Conservation (phyloP, 2,113 vertebrate species). For the Ailurus styani region DNA sequence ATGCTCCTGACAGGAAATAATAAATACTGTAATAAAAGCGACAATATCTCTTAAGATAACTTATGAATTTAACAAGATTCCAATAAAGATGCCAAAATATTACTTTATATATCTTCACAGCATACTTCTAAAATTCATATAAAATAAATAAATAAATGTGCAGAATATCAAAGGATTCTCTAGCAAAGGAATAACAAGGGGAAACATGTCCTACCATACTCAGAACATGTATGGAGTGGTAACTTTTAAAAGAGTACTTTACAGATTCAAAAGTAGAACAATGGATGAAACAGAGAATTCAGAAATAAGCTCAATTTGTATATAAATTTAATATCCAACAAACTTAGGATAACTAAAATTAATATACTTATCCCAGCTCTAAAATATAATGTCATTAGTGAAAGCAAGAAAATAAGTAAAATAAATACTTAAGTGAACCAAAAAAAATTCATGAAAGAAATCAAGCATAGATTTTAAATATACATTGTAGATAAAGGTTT, state of each 20-base stretch:
- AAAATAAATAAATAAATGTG: background rate
- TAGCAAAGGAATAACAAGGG: background rate
- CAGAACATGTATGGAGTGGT: background rate
- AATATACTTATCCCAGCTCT: background rate
- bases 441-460: background rate
- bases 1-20: background rate
- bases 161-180: background rate
- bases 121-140: background rate
- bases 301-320: background rate
- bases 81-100: background rate
- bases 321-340: background rate
- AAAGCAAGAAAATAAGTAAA: slow-evolving; percentile 15
- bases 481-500: background rate
- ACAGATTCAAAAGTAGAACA: background rate
- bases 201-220: background rate
- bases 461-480: background rate
- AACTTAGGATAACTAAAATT: background rate
- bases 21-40: background rate
- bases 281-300: background rate
- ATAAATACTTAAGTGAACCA: background rate
- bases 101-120: slow-evolving; percentile 10
- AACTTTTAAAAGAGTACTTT: background rate
- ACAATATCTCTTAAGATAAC: background rate
- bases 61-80: slow-evolving; percentile 6
- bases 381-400: background rate